Conservation (phyloP, 2,797 vertebrate genomes). For the Acanthiza pusilla region DNA sequence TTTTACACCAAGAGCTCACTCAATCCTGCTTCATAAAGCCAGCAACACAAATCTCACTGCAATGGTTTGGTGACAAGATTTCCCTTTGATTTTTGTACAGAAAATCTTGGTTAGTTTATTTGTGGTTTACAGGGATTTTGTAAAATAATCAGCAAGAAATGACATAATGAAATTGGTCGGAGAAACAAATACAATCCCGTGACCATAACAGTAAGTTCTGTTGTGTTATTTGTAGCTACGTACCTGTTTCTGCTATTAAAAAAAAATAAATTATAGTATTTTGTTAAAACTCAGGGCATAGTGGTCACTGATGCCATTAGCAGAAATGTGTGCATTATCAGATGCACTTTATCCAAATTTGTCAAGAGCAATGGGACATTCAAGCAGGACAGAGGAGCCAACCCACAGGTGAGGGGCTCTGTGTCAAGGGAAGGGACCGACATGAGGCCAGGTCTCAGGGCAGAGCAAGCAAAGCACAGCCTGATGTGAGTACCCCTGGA, state of each 20-base stretch:
- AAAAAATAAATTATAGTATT: background rate
- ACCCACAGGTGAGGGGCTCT: background rate
- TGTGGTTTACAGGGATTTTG: background rate
- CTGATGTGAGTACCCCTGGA: background rate
- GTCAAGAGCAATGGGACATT: background rate
- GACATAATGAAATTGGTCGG: background rate
- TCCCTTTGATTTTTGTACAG: background rate
- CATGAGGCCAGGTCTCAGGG: background rate
- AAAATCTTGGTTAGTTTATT: background rate
- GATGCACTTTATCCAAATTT: background rate
- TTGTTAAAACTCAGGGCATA: background rate
- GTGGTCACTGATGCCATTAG: background rate
- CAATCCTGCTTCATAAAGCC: background rate
- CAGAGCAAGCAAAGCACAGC: background rate
- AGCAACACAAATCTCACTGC: background rate
- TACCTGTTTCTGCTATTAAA: background rate
- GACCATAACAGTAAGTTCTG: background rate
- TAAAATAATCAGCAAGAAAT: background rate
- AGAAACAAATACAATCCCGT: background rate
- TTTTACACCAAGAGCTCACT: background rate
- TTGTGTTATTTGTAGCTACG: background rate
- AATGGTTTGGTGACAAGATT: background rate
- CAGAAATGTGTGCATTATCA: background rate
- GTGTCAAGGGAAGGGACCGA: background rate
- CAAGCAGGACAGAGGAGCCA: background rate